Conservation (phyloP, 2,888 invertebrate genomes). For the Coleophora flavipennella region DNA sequence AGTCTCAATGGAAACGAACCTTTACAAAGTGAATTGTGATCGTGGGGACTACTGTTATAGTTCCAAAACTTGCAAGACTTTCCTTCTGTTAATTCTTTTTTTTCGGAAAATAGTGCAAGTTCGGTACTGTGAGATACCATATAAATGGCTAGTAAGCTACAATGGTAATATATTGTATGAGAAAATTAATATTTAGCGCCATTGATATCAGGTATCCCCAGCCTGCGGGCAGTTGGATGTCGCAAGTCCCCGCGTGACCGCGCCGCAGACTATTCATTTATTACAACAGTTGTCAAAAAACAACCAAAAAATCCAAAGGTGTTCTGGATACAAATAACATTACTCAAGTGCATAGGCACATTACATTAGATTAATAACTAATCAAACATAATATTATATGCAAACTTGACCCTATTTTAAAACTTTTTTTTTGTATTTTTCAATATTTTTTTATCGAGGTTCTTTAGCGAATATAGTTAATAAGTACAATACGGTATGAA, state of each 20-base stretch:
- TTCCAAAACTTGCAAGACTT: conserved; percentile 5
- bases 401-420: conserved; percentile 46
- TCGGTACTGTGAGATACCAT: conserved; percentile 13
- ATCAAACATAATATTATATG: conserved; percentile 68
- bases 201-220: conserved; percentile 23
- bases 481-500: conserved; percentile 68
- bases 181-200: conserved; percentile 16
- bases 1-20: no score
- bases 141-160: conserved; percentile 21
- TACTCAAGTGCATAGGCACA: conserved; percentile 60
- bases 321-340: conserved; percentile 31
- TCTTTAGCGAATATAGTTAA: conserved; percentile 64
- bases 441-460: conserved; percentile 40
- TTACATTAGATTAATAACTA: conserved; percentile 61
- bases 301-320: conserved; percentile 37
- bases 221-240: conserved; percentile 32
- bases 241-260: conserved; percentile 32
- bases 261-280: conserved; percentile 37
- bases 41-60: conserved; percentile 22
- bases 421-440: conserved; percentile 52
- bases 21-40: conserved; percentile 31
- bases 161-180: conserved; percentile 5
- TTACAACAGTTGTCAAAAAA: conserved; percentile 30
- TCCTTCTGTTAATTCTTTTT: conserved; percentile 1
- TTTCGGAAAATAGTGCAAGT: conserved; percentile 16